phyloP scores from a whole-genome alignment of 2,797 vertebrate species.

The Sebastes steindachneri region DNA sequence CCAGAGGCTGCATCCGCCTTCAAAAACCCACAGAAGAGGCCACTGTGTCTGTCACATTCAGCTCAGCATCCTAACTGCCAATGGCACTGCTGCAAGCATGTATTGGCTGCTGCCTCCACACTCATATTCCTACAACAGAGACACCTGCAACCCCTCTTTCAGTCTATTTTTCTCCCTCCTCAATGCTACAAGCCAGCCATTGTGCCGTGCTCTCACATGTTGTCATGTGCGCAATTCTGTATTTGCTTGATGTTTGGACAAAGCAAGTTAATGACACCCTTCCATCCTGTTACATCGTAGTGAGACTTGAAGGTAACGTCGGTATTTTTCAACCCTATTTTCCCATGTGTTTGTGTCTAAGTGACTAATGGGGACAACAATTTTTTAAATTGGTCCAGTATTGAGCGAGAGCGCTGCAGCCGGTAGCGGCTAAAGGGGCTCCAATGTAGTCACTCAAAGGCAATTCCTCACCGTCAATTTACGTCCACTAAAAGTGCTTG shows the following conservation, averaged over 20 bases:
- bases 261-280: slow-evolving; percentile 9
- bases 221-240: slow-evolving; percentile 1
- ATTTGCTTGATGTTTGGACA: slow-evolving; percentile 1
- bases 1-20: slow-evolving; percentile 73
- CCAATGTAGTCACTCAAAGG: not conserved
- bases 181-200: slow-evolving; percentile 19
- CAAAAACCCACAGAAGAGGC: slow-evolving; percentile 66
- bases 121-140: slow-evolving; percentile 50
- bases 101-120: slow-evolving; percentile 59
- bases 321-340: not conserved
- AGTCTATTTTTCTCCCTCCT: slow-evolving; percentile 5
- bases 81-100: slow-evolving; percentile 61
- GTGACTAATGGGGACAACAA: not conserved
- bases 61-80: slow-evolving; percentile 61
- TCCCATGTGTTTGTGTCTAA: not conserved
- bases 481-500: not conserved
- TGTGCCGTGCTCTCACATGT: slow-evolving; percentile 3
- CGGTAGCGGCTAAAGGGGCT: not conserved
- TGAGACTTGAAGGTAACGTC: not conserved
- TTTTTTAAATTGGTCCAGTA: not conserved
- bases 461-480: not conserved
- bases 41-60: slow-evolving; percentile 71
- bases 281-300: not conserved
- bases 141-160: slow-evolving; percentile 66
- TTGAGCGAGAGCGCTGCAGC: not conserved